Evolutionary conservation across 64 coral and sea anemone genomes (phyloP).

Genomic region (Stichodactyla helianthus): DNA sequence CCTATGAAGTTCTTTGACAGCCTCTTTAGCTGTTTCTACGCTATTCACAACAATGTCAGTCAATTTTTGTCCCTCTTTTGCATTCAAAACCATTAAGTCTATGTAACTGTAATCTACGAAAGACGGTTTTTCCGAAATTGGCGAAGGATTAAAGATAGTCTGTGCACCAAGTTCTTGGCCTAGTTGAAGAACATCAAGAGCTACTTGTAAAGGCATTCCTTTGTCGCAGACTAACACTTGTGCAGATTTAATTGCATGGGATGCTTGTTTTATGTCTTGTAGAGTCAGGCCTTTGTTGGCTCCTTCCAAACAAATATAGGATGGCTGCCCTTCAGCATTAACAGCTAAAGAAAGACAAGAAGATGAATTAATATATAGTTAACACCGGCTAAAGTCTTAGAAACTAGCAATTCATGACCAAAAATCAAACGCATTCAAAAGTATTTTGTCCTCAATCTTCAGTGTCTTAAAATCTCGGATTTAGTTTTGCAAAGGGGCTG

Average conservation of each 20-base stretch:
- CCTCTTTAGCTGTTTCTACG: slow-evolving; percentile 53
- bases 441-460: no score
- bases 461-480: no score
- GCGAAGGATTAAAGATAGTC: slow-evolving; percentile 90
- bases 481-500: no score
- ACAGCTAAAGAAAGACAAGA: slow-evolving; percentile 51
- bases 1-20: slow-evolving; percentile 53
- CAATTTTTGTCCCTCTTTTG: slow-evolving; percentile 57
- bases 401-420: no score
- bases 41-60: slow-evolving; percentile 51
- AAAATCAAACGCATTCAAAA: no score
- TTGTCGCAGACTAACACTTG: slow-evolving; percentile 80
- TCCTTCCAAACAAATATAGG: slow-evolving; percentile 81
- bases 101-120: slow-evolving; percentile 38
- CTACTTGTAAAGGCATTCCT: slow-evolving; percentile 74
- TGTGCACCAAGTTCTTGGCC: slow-evolving; percentile 58
- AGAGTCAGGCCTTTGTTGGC: slow-evolving; percentile 45
- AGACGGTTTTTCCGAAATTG: slow-evolving; percentile 45
- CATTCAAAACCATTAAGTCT: slow-evolving; percentile 70
- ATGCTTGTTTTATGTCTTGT: slow-evolving; percentile 39
- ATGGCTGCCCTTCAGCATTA: slow-evolving; percentile 68
- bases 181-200: slow-evolving; percentile 47
- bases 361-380: neutral
- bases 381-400: no score
- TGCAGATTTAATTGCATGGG: slow-evolving; percentile 31